Percentiles rank a stretch among this genome's conserved stretches.
These are phyloP conservation scores for Grantiella picta DNA, from an alignment of 2,113 vertebrate genomes.

Conservation along the genomic window DNA sequence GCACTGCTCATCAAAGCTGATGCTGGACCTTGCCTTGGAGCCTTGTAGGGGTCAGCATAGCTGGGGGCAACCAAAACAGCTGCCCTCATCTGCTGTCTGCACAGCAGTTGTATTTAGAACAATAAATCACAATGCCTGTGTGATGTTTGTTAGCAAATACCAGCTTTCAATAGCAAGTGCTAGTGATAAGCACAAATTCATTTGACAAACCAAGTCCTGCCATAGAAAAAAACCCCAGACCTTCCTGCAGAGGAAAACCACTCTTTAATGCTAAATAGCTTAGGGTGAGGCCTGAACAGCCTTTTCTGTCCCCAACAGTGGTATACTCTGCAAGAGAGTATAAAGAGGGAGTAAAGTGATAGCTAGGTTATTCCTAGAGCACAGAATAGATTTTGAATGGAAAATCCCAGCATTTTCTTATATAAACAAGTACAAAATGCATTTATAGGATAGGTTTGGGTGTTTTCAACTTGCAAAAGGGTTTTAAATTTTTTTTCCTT, in stretches of 20 bases:
- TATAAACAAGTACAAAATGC: constrained; percentile 16
- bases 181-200: not conserved
- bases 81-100: not conserved
- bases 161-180: not conserved
- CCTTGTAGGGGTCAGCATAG: not conserved
- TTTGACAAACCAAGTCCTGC: not conserved
- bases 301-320: not conserved
- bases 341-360: not conserved
- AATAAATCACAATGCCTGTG: not conserved
- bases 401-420: constrained; percentile 20
- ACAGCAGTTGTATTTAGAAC: not conserved
- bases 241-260: not conserved
- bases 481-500: not conserved
- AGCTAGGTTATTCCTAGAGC: not conserved
- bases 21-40: accelerated
- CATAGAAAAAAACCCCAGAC: not conserved
- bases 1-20: accelerated
- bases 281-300: not conserved
- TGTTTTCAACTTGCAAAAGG: constrained; percentile 18
- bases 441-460: not conserved
- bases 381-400: not conserved
- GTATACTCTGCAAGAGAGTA: not conserved
- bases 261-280: not conserved
- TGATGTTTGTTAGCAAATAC: not conserved
- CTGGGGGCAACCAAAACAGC: not conserved